Evolutionary conservation across 2,113 vertebrate genomes (phyloP).

Genomic region (Sardina pilchardus): DNA sequence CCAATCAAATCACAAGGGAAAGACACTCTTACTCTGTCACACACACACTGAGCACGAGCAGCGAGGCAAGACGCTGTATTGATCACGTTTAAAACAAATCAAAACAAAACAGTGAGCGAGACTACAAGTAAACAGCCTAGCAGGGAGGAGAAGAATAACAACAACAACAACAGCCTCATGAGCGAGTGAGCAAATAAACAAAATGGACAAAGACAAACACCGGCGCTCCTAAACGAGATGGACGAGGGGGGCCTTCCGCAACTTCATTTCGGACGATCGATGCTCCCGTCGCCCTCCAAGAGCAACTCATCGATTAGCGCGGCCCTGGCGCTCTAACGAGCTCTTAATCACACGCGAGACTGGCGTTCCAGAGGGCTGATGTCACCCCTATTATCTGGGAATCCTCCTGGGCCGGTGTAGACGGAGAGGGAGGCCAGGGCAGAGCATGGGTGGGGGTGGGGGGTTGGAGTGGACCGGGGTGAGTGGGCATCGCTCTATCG

Average conservation of each 20-base stretch:
- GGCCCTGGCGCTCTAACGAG: neutral
- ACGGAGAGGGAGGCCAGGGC: neutral
- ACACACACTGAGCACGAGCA: no score
- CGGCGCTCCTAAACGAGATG: neutral
- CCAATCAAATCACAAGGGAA: no score
- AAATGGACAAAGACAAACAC: neutral
- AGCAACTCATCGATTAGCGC: neutral
- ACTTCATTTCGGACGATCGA: slow-evolving; percentile 12
- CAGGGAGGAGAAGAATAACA: neutral
- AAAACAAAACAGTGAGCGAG: neutral
- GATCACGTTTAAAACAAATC: neutral
- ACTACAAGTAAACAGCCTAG: neutral
- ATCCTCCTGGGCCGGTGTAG: neutral
- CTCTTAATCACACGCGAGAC: neutral
- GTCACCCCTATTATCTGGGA: neutral
- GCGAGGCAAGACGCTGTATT: neutral
- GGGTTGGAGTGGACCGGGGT: neutral
- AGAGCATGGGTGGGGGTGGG: neutral
- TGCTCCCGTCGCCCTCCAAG: neutral
- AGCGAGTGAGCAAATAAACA: neutral
- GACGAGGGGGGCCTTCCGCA: neutral
- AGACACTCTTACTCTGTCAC: no score
- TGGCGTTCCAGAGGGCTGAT: neutral
- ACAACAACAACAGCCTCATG: neutral
- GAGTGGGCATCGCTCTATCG: neutral